These are phyloP conservation scores for Eulemur coronatus DNA, from an alignment of 2,797 vertebrate species.

Conservation along the genomic window DNA sequence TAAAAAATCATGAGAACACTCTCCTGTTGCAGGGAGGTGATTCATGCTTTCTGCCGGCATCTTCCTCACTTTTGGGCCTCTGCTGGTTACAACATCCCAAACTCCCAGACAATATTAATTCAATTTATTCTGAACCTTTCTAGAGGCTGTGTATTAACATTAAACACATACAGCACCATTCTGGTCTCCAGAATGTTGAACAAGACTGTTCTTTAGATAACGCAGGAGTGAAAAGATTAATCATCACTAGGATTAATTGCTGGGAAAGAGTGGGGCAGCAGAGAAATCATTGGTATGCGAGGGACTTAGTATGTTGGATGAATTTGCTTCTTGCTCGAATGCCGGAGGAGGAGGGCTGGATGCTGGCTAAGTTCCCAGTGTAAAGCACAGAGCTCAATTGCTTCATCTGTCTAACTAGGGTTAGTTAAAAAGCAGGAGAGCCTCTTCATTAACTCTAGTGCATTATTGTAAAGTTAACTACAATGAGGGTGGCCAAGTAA, in stretches of 20 bases:
- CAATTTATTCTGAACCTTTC: conserved; percentile 55
- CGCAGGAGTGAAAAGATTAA: conserved; percentile 25
- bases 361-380: neutral
- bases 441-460: neutral
- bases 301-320: neutral
- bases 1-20: conserved; percentile 52
- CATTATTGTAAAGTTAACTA: neutral
- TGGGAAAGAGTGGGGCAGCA: neutral
- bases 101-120: conserved; percentile 54
- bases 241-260: conserved; percentile 50
- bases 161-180: conserved; percentile 39
- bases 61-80: neutral
- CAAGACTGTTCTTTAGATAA: conserved; percentile 48
- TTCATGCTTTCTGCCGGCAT: conserved; percentile 29
- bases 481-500: neutral
- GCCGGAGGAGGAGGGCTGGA: neutral
- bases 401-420: neutral
- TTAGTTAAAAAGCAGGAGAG: neutral
- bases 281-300: neutral
- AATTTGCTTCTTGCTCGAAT: neutral
- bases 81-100: conserved; percentile 56
- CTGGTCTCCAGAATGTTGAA: conserved; percentile 32
- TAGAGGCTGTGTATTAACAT: conserved; percentile 30
- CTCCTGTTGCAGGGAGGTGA: conserved; percentile 20
- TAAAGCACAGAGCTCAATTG: neutral